Conservation (phyloP, 2,113 vertebrate genomes). For the Heloderma charlesbogerti region DNA sequence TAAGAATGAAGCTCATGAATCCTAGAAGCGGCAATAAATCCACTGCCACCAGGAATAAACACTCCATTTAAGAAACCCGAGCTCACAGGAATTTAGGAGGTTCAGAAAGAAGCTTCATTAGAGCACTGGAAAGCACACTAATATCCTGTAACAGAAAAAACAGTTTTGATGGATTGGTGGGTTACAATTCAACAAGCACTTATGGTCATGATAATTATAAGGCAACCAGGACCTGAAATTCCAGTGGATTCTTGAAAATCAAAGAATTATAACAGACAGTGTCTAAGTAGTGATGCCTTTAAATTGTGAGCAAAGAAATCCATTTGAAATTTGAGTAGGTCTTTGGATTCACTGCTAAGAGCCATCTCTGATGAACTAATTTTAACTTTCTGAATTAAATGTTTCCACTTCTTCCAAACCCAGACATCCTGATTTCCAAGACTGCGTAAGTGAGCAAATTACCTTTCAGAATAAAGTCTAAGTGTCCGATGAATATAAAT, state of each 20-base stretch:
- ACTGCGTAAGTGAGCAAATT: not conserved
- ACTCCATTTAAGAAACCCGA: constrained; percentile 35
- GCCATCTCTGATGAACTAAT: not conserved
- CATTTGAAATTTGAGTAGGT: not conserved
- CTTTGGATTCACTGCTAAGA: not conserved
- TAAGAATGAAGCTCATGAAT: constrained; percentile 24
- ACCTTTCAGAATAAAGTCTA: not conserved
- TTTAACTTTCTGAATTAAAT: not conserved
- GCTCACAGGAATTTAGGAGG: constrained; percentile 38
- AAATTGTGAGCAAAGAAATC: not conserved
- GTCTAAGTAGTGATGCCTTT: constrained; percentile 1
- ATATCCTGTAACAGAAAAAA: constrained; percentile 5
- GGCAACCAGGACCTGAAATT: not conserved
- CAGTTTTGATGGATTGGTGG: constrained; percentile 10
- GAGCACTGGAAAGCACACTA: constrained; percentile 13
- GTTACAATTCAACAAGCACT: constrained; percentile 6
- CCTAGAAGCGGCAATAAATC: constrained; percentile 36
- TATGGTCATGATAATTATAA: not conserved
- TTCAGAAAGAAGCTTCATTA: constrained; percentile 35
- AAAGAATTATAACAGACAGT: constrained; percentile 16
- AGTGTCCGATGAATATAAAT: not conserved
- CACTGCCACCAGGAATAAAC: constrained; percentile 46
- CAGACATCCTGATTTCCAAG: not conserved
- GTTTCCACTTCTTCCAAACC: not conserved
- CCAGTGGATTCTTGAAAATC: not conserved